A percentile compares a stretch with the other conserved stretches of the same genome.
phyloP scores from a whole-genome alignment of 1,140 invertebrate genomes.

The Drosophila burlai region DNA sequence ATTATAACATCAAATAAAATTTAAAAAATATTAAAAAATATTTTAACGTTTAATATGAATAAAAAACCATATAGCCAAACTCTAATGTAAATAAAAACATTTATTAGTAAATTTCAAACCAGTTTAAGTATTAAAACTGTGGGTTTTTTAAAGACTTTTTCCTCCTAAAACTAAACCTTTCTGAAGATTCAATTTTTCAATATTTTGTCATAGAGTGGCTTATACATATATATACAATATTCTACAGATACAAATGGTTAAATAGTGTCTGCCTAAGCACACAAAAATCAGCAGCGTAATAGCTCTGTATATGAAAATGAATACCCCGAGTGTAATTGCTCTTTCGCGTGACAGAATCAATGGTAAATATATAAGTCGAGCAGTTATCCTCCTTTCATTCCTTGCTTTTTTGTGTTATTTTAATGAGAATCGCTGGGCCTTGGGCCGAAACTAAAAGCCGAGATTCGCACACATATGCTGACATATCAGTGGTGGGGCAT shows the following conservation, averaged over 20 bases:
- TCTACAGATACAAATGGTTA: background rate
- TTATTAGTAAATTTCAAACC: background rate
- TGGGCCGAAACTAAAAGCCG: slow-evolving; percentile 66
- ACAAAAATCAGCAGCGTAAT: background rate
- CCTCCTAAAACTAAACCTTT: background rate
- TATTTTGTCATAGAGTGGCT: too few species aligned
- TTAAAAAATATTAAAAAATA: too few species aligned
- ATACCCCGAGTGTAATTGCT: background rate
- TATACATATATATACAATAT: background rate
- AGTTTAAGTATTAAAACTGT: too few species aligned
- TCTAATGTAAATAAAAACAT: background rate
- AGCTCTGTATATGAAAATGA: background rate
- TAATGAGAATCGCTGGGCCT: slow-evolving; percentile 58
- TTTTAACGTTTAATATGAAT: background rate
- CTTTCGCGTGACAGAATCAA: slow-evolving; percentile 12
- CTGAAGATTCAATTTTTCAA: background rate
- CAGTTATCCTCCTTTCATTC: background rate
- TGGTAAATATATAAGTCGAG: slow-evolving; percentile 27
- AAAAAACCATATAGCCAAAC: background rate
- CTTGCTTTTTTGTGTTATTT: slow-evolving; percentile 24
- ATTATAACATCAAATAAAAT: too few species aligned
- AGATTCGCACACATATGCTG: slow-evolving; percentile 59
- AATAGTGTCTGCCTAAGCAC: background rate
- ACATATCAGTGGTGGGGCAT: slow-evolving; percentile 21
- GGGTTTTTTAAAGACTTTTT: background rate